Conservation (phyloP, 2,113 vertebrate genomes). For the Trematocara macrostoma region DNA sequence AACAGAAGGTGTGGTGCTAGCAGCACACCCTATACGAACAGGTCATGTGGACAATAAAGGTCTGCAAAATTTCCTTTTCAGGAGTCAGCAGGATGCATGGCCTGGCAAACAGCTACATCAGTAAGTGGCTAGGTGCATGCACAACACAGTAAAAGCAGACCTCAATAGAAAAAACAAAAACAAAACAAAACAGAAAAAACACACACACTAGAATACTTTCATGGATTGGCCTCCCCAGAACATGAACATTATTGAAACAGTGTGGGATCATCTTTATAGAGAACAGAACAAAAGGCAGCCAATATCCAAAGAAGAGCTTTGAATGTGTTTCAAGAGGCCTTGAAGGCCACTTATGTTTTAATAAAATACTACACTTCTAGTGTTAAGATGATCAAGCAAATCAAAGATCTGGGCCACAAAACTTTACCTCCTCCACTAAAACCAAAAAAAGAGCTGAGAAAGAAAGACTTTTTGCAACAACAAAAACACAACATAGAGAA, state of each 20-base stretch:
- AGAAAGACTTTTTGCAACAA: neutral
- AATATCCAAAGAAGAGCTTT: neutral
- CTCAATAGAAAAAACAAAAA: neutral
- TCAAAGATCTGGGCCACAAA: neutral
- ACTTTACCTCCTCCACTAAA: neutral
- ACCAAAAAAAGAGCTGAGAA: neutral
- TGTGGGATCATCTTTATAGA: neutral
- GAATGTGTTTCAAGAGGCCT: neutral
- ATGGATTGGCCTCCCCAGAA: neutral
- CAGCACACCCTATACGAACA: fast-evolving
- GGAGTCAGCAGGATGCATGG: neutral
- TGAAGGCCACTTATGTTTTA: neutral
- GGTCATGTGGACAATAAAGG: neutral
- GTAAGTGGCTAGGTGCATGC: neutral
- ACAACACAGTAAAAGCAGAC: neutral
- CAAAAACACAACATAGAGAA: neutral
- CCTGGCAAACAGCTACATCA: neutral
- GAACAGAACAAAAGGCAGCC: neutral
- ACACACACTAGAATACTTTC: neutral
- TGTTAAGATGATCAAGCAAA: neutral
- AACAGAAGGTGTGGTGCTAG: neutral
- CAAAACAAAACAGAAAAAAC: neutral
- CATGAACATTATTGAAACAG: neutral
- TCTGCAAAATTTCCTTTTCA: neutral
- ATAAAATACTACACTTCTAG: neutral